Conservation (phyloP, 1,140 invertebrate species). For the Macrobrachium nipponense region DNA sequence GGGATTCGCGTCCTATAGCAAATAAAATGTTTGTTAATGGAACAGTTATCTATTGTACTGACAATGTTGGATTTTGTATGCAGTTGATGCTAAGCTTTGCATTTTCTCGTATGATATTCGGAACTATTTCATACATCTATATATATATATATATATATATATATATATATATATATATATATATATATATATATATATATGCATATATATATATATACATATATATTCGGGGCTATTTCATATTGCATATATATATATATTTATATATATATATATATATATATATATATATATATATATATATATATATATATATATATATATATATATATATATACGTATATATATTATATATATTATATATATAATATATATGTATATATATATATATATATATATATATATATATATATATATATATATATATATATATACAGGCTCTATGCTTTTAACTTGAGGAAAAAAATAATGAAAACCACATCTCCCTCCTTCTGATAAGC, state of each 20-base stretch:
- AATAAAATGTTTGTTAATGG: too few relatives aligned
- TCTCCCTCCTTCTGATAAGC: too few relatives aligned
- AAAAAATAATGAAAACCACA: too few relatives aligned
- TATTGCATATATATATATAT: too few relatives aligned
- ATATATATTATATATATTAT: neutral
- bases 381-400: slow-evolving; percentile 10
- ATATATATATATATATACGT: slow-evolving; percentile 14
- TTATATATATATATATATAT: slow-evolving; percentile 13
- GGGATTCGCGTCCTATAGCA: too few relatives aligned
- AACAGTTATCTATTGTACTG: too few relatives aligned
- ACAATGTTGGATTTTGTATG: too few relatives aligned
- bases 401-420: slow-evolving; percentile 10
- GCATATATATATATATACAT: slow-evolving; percentile 10
- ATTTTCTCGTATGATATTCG: too few relatives aligned
- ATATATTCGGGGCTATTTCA: neutral
- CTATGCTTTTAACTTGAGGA: too few relatives aligned
- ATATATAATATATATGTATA: neutral
- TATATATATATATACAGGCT: neutral
- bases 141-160: slow-evolving; percentile 14
- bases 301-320: slow-evolving; percentile 13
- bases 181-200: slow-evolving; percentile 16
- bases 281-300: slow-evolving; percentile 20
- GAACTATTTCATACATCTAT: too few relatives aligned
- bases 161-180: slow-evolving; percentile 14
- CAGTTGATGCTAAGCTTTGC: too few relatives aligned